Evolutionary conservation across 2,888 invertebrate species (phyloP), one percentile per base, ranked within the genome.

Genomic region (Actias luna): DNA sequence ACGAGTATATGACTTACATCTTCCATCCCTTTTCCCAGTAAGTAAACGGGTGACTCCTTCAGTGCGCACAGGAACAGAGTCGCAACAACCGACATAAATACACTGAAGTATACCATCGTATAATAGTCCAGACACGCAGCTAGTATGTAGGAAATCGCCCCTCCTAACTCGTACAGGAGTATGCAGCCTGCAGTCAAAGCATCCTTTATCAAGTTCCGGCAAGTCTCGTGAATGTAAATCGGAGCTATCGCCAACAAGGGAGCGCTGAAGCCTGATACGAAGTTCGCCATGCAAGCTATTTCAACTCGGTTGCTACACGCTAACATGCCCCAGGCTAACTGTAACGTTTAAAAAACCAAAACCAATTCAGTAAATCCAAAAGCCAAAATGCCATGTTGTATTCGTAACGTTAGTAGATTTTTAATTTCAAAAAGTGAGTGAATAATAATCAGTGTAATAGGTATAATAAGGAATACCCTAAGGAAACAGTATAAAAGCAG

Each of bases 191-290:
- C 77, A 0, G 84, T 82, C 80, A 91, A 76, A 1, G 77, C 74
- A 0, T 89, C 91, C 29, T 90, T 71, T 25, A 90, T 81, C 2
- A 83, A 84, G 58, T 89, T 84, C 60, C 88, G 81, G 62, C 85
- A 83, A 35, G 88, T 78, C 68, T 91, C 91, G 33, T 85, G 78
- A 52, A 88, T 70, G 67, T 73, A 89, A 4, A 90, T 79, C 0
- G 85, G 82, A 0, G 79, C 75, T 1, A 84, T 73, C 0, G 88
- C 66, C 59, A 84, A 77, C 0, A 75, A 68, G 0, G 80, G 72
- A 0, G 81, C 80, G 0, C 85, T 78, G 0, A 87, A 42, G 0
- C 91, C 91, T 0, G 83, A 77, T 14, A 89, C 64, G n/a, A 88
- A 82, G 14, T 84, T 65, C 0, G 89, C 79, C 0, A 72, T 46